phyloP scores from a whole-genome alignment of 2,113 vertebrate genomes.

The Pomatostomus ruficeps region DNA sequence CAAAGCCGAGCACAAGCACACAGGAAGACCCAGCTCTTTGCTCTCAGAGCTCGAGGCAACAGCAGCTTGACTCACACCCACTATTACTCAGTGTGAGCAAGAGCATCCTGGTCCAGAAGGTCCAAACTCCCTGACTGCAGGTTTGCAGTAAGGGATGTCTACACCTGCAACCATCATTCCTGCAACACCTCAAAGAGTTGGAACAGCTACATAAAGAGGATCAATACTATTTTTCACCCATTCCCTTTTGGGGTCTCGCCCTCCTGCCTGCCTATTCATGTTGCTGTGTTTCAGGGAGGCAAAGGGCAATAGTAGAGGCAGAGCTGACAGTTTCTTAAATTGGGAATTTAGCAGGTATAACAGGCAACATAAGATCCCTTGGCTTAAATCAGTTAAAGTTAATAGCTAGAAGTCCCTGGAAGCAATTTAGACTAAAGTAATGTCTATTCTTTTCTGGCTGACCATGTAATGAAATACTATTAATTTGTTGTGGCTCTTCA shows the following conservation, averaged over 20 bases:
- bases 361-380: neutral
- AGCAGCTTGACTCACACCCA: neutral
- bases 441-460: neutral
- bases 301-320: neutral
- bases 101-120: neutral
- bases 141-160: neutral
- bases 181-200: neutral
- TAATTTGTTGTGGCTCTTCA: neutral
- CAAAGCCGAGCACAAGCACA: neutral
- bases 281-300: neutral
- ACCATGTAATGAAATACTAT: neutral
- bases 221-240: neutral
- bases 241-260: neutral
- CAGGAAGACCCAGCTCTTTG: neutral
- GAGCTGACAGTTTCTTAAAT: neutral
- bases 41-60: neutral
- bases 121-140: neutral
- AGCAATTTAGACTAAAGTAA: neutral
- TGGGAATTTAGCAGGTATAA: neutral
- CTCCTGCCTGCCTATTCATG: neutral
- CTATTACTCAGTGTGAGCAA: neutral
- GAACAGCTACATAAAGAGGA: neutral
- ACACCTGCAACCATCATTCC: neutral
- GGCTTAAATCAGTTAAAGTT: neutral
- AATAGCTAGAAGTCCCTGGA: neutral